phyloP scores from a whole-genome alignment of 2,888 invertebrate genomes.

The Melieria crassipennis region DNA sequence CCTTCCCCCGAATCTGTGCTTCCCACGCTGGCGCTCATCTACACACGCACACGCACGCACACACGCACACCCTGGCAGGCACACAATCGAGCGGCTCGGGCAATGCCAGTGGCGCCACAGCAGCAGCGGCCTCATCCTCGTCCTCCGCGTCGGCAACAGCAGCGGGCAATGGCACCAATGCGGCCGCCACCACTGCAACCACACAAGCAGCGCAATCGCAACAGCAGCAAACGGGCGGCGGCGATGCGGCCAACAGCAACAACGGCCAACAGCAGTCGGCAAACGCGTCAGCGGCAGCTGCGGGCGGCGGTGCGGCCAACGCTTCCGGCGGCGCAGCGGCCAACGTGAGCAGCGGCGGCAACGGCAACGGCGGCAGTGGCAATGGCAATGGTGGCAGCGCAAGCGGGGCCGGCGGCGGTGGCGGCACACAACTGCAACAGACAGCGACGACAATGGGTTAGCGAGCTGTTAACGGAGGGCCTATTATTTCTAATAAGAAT shows the following conservation, averaged over 20 bases:
- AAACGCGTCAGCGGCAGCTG: slow-evolving; percentile 22
- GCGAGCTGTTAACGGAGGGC: slow-evolving; percentile 46
- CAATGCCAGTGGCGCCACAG: slow-evolving; percentile 40
- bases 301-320: slow-evolving; percentile 29
- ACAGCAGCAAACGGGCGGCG: slow-evolving; percentile 36
- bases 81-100: slow-evolving; percentile 49
- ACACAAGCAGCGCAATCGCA: slow-evolving; percentile 35
- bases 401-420: slow-evolving; percentile 35
- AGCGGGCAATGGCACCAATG: slow-evolving; percentile 37
- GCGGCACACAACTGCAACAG: slow-evolving; percentile 49
- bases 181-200: slow-evolving; percentile 42
- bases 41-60: slow-evolving; percentile 5
- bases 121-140: slow-evolving; percentile 40
- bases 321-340: slow-evolving; percentile 34
- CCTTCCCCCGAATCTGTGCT: neutral
- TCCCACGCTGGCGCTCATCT: neutral
- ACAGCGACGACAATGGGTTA: slow-evolving; percentile 63
- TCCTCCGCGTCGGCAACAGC: slow-evolving; percentile 40
- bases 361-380: slow-evolving; percentile 27
- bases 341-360: slow-evolving; percentile 36
- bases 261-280: slow-evolving; percentile 44
- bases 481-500: no score
- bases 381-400: slow-evolving; percentile 33
- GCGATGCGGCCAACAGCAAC: slow-evolving; percentile 46
- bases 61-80: slow-evolving; percentile 34